Conservation (phyloP, 1,140 invertebrate genomes). For the Panagrolaimus sp. region DNA sequence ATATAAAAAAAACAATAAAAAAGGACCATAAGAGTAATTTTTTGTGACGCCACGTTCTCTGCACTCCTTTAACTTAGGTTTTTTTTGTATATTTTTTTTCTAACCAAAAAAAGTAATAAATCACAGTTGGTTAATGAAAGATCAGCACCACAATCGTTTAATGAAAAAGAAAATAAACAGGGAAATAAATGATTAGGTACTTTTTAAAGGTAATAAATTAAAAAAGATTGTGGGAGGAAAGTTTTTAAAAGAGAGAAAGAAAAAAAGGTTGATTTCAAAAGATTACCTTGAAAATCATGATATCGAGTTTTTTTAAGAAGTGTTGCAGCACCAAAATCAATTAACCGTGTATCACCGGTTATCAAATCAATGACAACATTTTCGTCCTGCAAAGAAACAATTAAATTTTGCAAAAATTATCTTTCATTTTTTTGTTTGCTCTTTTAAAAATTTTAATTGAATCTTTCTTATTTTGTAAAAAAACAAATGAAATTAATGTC, state of each 20-base stretch:
- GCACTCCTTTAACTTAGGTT: not conserved
- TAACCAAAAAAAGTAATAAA: too few relatives aligned
- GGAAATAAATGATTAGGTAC: not conserved
- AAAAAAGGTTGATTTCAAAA: constrained; percentile 18
- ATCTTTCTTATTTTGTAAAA: not conserved
- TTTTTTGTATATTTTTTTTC: too few relatives aligned
- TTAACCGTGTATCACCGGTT: constrained; percentile 59
- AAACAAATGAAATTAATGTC: not conserved
- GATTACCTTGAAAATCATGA: constrained; percentile 67
- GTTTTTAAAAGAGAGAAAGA: not conserved
- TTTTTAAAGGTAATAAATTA: not conserved
- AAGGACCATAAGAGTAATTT: not conserved
- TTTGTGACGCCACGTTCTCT: constrained; percentile 7
- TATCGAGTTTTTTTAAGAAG: constrained; percentile 61
- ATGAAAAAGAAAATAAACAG: not conserved
- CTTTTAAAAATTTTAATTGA: not conserved
- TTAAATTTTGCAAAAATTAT: too few relatives aligned
- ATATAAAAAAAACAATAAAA: not conserved
- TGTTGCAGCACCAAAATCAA: constrained; percentile 62
- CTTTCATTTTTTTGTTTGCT: too few relatives aligned
- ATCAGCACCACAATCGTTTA: too few relatives aligned
- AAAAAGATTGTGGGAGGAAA: not conserved
- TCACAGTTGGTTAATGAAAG: too few relatives aligned
- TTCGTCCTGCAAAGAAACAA: constrained; percentile 59
- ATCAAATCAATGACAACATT: constrained; percentile 62